These are phyloP conservation scores for Acrobasis suavella DNA, from an alignment of 2,888 invertebrate genomes.

Conservation along the genomic window DNA sequence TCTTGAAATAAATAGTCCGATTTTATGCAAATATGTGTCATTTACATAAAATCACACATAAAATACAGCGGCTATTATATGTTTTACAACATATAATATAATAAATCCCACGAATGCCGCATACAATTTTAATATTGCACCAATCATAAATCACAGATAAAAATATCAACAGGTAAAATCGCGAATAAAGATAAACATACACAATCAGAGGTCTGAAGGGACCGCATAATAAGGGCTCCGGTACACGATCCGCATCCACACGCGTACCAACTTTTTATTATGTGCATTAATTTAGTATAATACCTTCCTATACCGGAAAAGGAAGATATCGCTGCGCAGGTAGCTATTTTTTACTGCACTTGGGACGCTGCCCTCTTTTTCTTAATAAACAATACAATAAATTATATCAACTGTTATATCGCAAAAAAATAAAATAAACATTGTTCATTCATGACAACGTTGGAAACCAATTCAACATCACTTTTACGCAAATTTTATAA, in stretches of 20 bases:
- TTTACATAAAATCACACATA: too few species aligned
- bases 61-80: too few species aligned
- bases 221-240: constrained; percentile 6
- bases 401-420: too few species aligned
- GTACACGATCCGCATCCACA: neutral
- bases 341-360: neutral
- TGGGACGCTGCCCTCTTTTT: neutral
- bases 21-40: too few species aligned
- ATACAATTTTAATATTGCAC: neutral
- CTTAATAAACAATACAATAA: too few species aligned
- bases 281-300: constrained; percentile 55
- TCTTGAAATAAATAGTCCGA: too few species aligned
- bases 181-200: constrained; percentile 7
- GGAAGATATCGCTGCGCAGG: constrained; percentile 30
- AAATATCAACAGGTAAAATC: neutral
- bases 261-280: constrained; percentile 39
- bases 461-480: neutral
- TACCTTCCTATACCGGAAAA: constrained; percentile 51
- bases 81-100: neutral
- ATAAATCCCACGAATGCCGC: neutral
- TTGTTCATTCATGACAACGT: neutral
- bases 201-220: constrained; percentile 5
- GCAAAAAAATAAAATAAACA: too few species aligned
- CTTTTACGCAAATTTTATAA: neutral
- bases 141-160: neutral